phyloP scores from a whole-genome alignment of 2,888 invertebrate species.

The Drosophila yooni region DNA sequence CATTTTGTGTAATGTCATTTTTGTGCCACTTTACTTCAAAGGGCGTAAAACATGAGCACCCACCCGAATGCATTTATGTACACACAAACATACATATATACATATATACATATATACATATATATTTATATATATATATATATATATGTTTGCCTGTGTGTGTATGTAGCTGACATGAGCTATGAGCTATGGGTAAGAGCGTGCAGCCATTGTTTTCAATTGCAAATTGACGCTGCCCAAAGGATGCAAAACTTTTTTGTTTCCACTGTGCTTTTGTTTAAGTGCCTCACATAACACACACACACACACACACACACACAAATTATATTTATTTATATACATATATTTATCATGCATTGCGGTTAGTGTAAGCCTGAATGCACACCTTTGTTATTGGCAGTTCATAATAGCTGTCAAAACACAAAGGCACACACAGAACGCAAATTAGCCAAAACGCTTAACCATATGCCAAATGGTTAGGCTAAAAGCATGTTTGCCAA shows the following conservation, averaged over 20 bases:
- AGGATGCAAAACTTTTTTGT: conserved; percentile 44
- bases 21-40: conserved; percentile 58
- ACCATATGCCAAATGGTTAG: conserved; percentile 34
- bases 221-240: conserved; percentile 51
- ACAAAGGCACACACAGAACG: conserved; percentile 19
- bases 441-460: conserved; percentile 54
- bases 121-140: conserved; percentile 1
- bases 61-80: conserved; percentile 7
- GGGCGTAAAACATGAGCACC: conserved; percentile 15
- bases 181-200: conserved; percentile 33
- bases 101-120: no score
- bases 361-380: not conserved
- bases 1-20: conserved; percentile 71
- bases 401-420: conserved; percentile 58
- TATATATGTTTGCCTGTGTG: not conserved
- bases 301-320: not conserved
- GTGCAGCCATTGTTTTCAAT: conserved; percentile 49
- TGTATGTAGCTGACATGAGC: conserved; percentile 25
- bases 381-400: conserved; percentile 49
- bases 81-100: not conserved
- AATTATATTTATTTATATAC: not conserved
- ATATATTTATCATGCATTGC: not conserved
- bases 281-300: not conserved
- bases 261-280: conserved; percentile 7
- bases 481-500: conserved; percentile 52